Percentiles rank a stretch among this genome's conserved stretches.
phyloP scores from a whole-genome alignment of 2,113 vertebrate genomes.

The Gallinago media region DNA sequence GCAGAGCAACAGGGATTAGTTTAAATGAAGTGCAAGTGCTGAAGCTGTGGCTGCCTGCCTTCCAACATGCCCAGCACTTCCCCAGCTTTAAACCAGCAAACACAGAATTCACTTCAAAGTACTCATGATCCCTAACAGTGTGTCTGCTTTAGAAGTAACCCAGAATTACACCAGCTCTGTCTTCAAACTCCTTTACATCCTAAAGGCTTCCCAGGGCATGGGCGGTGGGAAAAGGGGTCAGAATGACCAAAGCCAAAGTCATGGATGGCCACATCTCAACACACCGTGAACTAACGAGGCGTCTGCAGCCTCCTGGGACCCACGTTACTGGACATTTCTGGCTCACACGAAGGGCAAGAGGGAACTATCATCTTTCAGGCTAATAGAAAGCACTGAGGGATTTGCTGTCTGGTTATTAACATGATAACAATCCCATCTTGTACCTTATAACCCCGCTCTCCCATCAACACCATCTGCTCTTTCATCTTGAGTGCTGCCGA shows the following conservation, averaged over 20 bases:
- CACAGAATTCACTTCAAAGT: neutral
- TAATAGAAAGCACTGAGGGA: neutral
- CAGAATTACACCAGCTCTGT: neutral
- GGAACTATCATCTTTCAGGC: neutral
- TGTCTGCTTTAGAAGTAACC: neutral
- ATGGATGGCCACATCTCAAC: neutral
- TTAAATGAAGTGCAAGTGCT: neutral
- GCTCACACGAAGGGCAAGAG: neutral
- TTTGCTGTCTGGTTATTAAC: conserved; percentile 52
- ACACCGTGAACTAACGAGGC: neutral
- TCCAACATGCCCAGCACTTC: neutral
- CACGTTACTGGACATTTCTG: neutral
- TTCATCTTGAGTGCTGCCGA: conserved; percentile 17
- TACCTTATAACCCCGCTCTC: conserved; percentile 5
- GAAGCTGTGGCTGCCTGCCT: neutral
- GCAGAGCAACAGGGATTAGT: neutral
- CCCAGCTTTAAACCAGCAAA: neutral
- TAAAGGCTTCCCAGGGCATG: neutral
- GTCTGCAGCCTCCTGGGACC: neutral
- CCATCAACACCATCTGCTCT: conserved; percentile 64
- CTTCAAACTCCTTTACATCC: neutral
- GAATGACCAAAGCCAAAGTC: neutral
- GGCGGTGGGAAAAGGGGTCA: neutral
- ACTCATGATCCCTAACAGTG: neutral
- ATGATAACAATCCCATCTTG: conserved; percentile 33